These are phyloP conservation scores for Ondatra zibethicus DNA, from an alignment of 2,113 vertebrate genomes.

Conservation along the genomic window DNA sequence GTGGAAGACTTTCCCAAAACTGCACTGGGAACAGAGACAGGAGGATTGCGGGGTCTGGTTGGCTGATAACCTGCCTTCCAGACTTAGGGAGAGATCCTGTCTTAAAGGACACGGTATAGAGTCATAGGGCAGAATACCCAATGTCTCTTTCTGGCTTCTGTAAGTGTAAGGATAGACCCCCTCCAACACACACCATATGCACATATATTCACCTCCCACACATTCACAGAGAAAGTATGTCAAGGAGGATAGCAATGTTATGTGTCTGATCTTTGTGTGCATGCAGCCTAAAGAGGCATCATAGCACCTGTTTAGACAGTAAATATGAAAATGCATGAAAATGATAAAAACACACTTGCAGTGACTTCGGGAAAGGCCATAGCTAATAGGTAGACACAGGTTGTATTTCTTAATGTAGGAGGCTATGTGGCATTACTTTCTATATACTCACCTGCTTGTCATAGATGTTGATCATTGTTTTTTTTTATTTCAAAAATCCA, in stretches of 20 bases:
- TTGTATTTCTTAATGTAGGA: not conserved
- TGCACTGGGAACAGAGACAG: not conserved
- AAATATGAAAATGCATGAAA: not conserved
- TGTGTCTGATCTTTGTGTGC: not conserved
- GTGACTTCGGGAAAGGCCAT: not conserved
- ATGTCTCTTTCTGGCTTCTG: not conserved
- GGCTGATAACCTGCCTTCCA: not conserved
- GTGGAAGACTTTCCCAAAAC: not conserved
- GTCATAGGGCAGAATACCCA: not conserved
- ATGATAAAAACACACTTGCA: not conserved
- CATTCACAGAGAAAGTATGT: not conserved
- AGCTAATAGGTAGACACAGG: not conserved
- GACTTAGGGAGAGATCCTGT: too few relatives aligned
- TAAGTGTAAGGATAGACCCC: not conserved
- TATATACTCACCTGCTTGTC: not conserved
- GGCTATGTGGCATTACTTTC: not conserved
- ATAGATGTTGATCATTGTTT: not conserved
- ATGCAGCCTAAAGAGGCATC: not conserved
- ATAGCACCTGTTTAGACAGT: not conserved
- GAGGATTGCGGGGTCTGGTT: too few relatives aligned
- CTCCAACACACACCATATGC: not conserved
- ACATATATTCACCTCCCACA: not conserved
- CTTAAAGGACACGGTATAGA: not conserved
- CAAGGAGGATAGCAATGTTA: not conserved
- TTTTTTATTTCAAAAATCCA: not conserved